Conservation (phyloP, 2,797 vertebrate species). For the Enteromius anoplus region DNA sequence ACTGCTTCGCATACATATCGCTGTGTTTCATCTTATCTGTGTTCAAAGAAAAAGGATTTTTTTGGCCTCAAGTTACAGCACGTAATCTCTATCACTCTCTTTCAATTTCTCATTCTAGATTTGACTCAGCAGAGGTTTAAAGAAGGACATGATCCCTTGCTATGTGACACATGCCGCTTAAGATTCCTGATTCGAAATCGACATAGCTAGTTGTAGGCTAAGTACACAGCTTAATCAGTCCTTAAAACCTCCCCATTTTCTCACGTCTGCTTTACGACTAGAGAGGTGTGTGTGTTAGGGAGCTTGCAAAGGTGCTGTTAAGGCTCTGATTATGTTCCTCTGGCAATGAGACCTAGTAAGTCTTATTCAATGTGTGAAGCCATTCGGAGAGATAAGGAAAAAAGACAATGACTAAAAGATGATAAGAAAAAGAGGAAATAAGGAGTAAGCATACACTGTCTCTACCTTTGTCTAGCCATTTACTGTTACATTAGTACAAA, state of each 20-base stretch:
- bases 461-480: too few relatives aligned
- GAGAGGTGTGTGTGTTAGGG: background rate
- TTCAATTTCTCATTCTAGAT: slow-evolving; percentile 36
- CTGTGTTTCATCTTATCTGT: slow-evolving; percentile 51
- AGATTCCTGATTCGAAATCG: background rate
- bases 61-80: slow-evolving; percentile 35
- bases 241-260: slow-evolving; percentile 6
- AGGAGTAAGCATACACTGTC: background rate
- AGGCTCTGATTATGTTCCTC: slow-evolving; percentile 8
- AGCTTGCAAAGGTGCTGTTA: slow-evolving; percentile 23
- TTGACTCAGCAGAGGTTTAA: slow-evolving; percentile 35
- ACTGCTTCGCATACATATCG: slow-evolving; percentile 30
- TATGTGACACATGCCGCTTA: slow-evolving; percentile 3
- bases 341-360: background rate
- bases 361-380: background rate
- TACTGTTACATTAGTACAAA: background rate
- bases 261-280: background rate
- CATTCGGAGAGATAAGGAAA: background rate
- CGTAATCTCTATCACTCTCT: slow-evolving; percentile 34
- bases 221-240: slow-evolving; percentile 13
- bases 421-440: background rate
- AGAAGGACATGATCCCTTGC: slow-evolving; percentile 14
- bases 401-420: background rate
- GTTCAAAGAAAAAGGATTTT: slow-evolving; percentile 43
- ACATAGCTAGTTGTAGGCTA: slow-evolving; percentile 16